Conservation (phyloP, 2,797 vertebrate species). For the Pogonophryne albipinna region DNA sequence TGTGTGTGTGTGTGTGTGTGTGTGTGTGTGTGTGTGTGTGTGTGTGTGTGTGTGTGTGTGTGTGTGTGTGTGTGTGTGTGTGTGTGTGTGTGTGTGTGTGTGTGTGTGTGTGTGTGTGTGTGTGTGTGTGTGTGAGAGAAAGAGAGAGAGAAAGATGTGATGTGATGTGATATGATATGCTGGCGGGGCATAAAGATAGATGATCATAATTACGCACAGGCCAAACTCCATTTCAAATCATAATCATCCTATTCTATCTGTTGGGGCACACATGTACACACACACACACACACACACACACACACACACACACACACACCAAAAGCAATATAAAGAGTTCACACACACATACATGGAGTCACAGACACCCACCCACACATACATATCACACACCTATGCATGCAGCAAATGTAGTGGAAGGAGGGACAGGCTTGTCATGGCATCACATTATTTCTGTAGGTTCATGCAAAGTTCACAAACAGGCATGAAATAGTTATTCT, state of each 20-base stretch:
- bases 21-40: slow-evolving; percentile 35
- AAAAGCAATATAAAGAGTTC: slow-evolving; percentile 77
- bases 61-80: slow-evolving; percentile 34
- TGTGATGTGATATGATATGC: slow-evolving; percentile 91
- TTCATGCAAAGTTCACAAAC: slow-evolving; percentile 99
- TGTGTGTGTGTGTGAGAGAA: slow-evolving; percentile 34
- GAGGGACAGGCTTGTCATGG: slow-evolving; percentile 97
- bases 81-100: slow-evolving; percentile 28
- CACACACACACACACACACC: slow-evolving; percentile 24
- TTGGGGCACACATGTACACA: slow-evolving; percentile 58
- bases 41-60: slow-evolving; percentile 28
- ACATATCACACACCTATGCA: slow-evolving; percentile 69
- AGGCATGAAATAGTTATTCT: slow-evolving; percentile 91
- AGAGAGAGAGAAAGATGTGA: slow-evolving; percentile 59
- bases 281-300: neutral
- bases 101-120: slow-evolving; percentile 79
- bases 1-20: slow-evolving; percentile 27
- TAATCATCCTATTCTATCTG: slow-evolving; percentile 81
- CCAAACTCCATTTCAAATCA: slow-evolving; percentile 99
- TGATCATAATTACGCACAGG: slow-evolving; percentile 99
- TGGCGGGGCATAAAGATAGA: slow-evolving; percentile 99
- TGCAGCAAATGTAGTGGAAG: slow-evolving; percentile 98
- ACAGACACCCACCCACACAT: slow-evolving; percentile 71
- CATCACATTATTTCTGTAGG: slow-evolving; percentile 97
- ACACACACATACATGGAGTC: slow-evolving; percentile 68